These are phyloP conservation scores for Cantharis nigra DNA, from an alignment of 2,888 invertebrate species.

Conservation along the genomic window DNA sequence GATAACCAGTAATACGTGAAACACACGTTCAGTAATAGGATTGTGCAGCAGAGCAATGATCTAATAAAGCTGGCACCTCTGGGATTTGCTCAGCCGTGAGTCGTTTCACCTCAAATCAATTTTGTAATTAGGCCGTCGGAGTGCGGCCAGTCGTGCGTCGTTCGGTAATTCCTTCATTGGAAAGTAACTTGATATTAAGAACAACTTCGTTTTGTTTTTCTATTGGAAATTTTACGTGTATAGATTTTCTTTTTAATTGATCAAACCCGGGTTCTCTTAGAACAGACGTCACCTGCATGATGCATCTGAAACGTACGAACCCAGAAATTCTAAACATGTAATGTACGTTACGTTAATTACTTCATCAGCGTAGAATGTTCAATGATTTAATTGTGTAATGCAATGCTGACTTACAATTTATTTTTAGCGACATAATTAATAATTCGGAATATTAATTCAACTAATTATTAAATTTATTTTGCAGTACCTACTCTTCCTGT, in stretches of 20 bases:
- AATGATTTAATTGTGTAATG: background rate
- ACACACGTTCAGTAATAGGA: conserved; percentile 44
- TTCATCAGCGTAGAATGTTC: background rate
- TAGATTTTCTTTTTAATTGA: background rate
- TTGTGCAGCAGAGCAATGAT: conserved; percentile 51
- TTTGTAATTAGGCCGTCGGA: conserved; percentile 49
- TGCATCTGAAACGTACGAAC: background rate
- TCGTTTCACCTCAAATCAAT: conserved; percentile 53
- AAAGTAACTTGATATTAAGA: conserved; percentile 44
- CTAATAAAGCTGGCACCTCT: conserved; percentile 50
- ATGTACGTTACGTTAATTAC: background rate
- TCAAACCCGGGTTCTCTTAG: background rate
- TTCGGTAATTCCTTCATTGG: conserved; percentile 46
- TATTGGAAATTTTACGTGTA: background rate
- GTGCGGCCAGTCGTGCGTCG: conserved; percentile 48
- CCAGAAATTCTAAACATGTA: background rate
- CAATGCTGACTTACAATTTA: background rate
- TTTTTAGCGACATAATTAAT: background rate
- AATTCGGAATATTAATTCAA: background rate
- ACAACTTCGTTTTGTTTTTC: conserved; percentile 3
- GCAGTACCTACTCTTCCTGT: background rate
- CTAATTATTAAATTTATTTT: background rate
- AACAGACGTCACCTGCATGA: background rate
- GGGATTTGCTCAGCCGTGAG: conserved; percentile 49
- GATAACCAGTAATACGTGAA: conserved; percentile 31